phyloP scores from a whole-genome alignment of 1,140 invertebrate species.

The Drosophila navojoa region DNA sequence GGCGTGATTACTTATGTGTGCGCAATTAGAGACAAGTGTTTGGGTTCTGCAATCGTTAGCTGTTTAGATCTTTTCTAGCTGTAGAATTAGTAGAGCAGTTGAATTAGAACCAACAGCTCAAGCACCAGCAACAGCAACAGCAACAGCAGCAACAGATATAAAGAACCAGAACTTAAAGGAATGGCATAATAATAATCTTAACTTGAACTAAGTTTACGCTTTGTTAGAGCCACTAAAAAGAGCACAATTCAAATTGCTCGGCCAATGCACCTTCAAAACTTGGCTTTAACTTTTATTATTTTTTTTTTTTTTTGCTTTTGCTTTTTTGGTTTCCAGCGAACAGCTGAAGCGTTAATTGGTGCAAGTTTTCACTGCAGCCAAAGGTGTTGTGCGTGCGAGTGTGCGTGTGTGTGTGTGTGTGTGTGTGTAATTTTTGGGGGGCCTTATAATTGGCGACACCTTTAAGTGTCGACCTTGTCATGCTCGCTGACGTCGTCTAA shows the following conservation, averaged over 20 bases:
- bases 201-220: conserved; percentile 54
- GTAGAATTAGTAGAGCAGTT: conserved; percentile 65
- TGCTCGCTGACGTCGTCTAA: conserved; percentile 78
- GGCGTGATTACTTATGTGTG: conserved; percentile 43
- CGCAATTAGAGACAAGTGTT: conserved; percentile 68
- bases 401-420: background rate
- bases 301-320: background rate
- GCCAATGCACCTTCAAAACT: conserved; percentile 48
- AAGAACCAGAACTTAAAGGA: conserved; percentile 39
- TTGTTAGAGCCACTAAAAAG: conserved; percentile 56
- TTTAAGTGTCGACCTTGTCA: conserved; percentile 80
- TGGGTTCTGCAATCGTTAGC: conserved; percentile 6
- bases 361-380: conserved; percentile 68
- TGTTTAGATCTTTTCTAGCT: background rate
- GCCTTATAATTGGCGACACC: conserved; percentile 75
- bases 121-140: conserved; percentile 2
- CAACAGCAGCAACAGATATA: background rate
- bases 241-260: conserved; percentile 61
- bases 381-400: conserved; percentile 8
- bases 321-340: conserved; percentile 3
- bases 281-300: background rate
- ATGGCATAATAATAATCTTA: conserved; percentile 21
- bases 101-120: conserved; percentile 49
- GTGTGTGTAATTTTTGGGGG: conserved; percentile 23
- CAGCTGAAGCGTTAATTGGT: conserved; percentile 70